phyloP scores from a whole-genome alignment of 2,888 invertebrate species.

The Ganaspis brasiliensis region DNA sequence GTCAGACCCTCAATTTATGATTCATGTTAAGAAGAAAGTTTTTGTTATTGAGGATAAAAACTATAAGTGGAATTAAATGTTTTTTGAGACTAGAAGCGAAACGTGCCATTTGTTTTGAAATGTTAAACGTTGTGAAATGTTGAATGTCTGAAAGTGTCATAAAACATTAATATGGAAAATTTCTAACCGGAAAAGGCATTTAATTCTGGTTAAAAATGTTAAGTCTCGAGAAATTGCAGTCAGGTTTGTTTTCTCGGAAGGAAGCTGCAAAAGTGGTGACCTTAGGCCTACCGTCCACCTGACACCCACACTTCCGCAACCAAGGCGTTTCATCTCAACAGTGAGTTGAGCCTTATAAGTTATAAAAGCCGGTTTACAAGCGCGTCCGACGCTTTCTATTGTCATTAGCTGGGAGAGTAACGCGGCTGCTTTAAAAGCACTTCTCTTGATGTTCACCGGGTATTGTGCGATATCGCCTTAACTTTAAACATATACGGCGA shows the following conservation, averaged over 20 bases:
- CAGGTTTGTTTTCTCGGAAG: slow-evolving; percentile 14
- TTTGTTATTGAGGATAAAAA: too few relatives aligned
- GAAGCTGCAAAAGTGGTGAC: slow-evolving; percentile 12
- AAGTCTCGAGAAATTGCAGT: neutral
- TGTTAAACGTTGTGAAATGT: too few relatives aligned
- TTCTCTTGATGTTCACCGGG: slow-evolving; percentile 39
- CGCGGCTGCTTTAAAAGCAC: slow-evolving; percentile 44
- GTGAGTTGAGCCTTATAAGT: slow-evolving; percentile 44
- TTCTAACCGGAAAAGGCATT: neutral
- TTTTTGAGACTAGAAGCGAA: too few relatives aligned
- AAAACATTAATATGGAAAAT: too few relatives aligned
- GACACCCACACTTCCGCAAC: slow-evolving; percentile 57
- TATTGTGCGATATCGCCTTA: slow-evolving; percentile 42
- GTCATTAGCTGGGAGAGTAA: slow-evolving; percentile 48
- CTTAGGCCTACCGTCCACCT: slow-evolving; percentile 41
- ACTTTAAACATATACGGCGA: slow-evolving; percentile 45
- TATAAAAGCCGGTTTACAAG: slow-evolving; percentile 51
- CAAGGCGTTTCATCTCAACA: slow-evolving; percentile 36
- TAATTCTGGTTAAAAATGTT: neutral
- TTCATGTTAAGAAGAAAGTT: too few relatives aligned
- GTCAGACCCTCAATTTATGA: too few relatives aligned
- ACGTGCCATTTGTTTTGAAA: too few relatives aligned
- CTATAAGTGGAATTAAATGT: too few relatives aligned
- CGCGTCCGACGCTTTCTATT: slow-evolving; percentile 50
- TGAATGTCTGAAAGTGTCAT: too few relatives aligned